A percentile compares a stretch with the other conserved stretches of the same genome.
Evolutionary conservation across 2,113 vertebrate species (phyloP).

Genomic region (Hippopotamus amphibius): DNA sequence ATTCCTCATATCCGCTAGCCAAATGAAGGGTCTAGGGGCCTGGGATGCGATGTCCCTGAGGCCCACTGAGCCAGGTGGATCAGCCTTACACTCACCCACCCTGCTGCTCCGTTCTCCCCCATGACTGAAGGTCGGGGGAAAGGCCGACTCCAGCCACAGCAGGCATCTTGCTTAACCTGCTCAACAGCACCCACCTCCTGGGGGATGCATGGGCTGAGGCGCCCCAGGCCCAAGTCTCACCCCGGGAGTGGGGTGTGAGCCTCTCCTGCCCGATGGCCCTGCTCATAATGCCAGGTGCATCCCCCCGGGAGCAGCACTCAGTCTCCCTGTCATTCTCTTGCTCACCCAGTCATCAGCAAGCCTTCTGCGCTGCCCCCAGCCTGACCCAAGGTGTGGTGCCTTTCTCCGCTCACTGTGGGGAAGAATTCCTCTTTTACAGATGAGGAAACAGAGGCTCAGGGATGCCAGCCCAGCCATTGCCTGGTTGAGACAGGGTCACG

Average conservation of each 20-base stretch:
- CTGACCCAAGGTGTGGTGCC: neutral
- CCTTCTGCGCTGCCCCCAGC: neutral
- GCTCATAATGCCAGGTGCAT: neutral
- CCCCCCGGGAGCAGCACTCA: neutral
- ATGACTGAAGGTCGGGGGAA: neutral
- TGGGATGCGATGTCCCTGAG: neutral
- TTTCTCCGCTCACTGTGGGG: neutral
- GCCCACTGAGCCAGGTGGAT: neutral
- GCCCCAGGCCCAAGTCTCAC: neutral
- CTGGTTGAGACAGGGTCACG: neutral
- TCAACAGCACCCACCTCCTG: neutral
- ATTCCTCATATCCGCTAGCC: neutral
- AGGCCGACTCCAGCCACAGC: neutral
- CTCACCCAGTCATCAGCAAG: neutral
- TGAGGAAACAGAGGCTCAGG: slow-evolving; percentile 9
- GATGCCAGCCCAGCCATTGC: neutral
- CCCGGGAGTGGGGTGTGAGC: neutral
- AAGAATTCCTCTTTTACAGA: neutral
- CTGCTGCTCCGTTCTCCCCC: neutral
- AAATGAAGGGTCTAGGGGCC: neutral
- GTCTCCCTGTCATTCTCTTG: neutral
- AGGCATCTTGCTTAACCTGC: neutral
- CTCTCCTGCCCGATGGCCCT: neutral
- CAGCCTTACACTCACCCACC: neutral
- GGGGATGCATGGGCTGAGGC: neutral